Evolutionary conservation across 2,113 vertebrate species (phyloP).

Genomic region (Spea multiplicata): DNA sequence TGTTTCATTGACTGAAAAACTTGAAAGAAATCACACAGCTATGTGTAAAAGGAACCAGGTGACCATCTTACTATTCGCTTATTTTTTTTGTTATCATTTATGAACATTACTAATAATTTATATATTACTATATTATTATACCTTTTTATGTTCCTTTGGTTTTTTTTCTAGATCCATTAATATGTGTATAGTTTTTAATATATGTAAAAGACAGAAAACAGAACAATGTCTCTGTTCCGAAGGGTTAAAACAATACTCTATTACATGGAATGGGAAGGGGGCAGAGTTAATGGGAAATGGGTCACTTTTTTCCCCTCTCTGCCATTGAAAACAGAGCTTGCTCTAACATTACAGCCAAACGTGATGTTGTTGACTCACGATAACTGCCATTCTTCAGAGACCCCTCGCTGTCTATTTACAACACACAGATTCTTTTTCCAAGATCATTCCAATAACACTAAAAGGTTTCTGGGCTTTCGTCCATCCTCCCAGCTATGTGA

Average conservation of each 20-base stretch:
- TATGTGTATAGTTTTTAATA: too few species aligned
- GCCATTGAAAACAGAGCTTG: slow-evolving; percentile 12
- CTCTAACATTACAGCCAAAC: slow-evolving; percentile 24
- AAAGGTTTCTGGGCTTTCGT: slow-evolving; percentile 45
- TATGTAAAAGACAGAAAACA: too few species aligned
- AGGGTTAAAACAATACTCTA: slow-evolving; percentile 11
- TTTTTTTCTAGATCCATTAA: too few species aligned
- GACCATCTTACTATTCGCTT: too few species aligned
- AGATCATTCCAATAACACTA: slow-evolving; percentile 19
- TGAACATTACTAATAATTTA: too few species aligned
- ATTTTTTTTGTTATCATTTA: too few species aligned
- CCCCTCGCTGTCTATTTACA: slow-evolving; percentile 44
- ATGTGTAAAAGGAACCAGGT: neutral
- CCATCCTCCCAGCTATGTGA: slow-evolving; percentile 31
- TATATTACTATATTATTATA: too few species aligned
- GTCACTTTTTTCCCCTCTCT: neutral
- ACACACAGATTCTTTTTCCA: slow-evolving; percentile 27
- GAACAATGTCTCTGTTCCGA: too few species aligned
- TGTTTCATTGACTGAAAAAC: neutral
- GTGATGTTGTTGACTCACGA: slow-evolving; percentile 34
- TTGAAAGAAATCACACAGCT: neutral
- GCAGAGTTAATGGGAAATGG: neutral
- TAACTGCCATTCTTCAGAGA: slow-evolving; percentile 30
- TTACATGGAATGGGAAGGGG: neutral
- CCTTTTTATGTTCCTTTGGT: too few species aligned